Evolutionary conservation across 37 sponge, comb jelly and placozoan genomes (phyloP).

Genomic region (Chondrilla cf. caribensis): DNA sequence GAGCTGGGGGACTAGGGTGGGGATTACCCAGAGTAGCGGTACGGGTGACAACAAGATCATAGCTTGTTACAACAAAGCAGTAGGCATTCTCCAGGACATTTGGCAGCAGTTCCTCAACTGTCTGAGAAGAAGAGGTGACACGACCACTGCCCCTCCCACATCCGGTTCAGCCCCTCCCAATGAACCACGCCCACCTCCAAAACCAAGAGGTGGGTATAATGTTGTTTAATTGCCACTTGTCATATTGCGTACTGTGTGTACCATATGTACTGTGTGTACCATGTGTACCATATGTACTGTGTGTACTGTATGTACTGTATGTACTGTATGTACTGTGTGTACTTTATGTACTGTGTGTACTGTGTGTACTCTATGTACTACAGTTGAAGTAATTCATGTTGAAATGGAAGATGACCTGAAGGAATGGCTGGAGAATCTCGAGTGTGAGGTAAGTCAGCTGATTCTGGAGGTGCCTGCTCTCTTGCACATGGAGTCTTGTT

Average conservation of each 20-base stretch:
- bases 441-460: constrained; percentile 5
- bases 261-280: too few relatives aligned
- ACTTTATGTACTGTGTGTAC: too few relatives aligned
- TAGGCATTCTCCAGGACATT: neutral
- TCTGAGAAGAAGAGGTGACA: neutral
- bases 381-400: neutral
- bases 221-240: neutral
- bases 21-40: neutral
- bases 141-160: neutral
- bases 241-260: neutral
- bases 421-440: neutral
- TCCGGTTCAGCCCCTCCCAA: neutral
- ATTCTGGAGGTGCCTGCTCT: too few relatives aligned
- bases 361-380: too few relatives aligned
- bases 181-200: neutral
- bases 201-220: neutral
- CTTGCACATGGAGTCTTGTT: too few relatives aligned
- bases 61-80: neutral
- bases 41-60: neutral
- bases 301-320: too few relatives aligned
- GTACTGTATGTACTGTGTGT: too few relatives aligned
- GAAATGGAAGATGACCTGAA: neutral
- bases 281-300: too few relatives aligned
- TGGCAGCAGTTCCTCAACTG: neutral
- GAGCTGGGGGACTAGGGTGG: constrained; percentile 90